Percentiles rank a stretch among this genome's conserved stretches.
Conservation (phyloP, 2,888 invertebrate genomes). For the Patella caerulea region DNA sequence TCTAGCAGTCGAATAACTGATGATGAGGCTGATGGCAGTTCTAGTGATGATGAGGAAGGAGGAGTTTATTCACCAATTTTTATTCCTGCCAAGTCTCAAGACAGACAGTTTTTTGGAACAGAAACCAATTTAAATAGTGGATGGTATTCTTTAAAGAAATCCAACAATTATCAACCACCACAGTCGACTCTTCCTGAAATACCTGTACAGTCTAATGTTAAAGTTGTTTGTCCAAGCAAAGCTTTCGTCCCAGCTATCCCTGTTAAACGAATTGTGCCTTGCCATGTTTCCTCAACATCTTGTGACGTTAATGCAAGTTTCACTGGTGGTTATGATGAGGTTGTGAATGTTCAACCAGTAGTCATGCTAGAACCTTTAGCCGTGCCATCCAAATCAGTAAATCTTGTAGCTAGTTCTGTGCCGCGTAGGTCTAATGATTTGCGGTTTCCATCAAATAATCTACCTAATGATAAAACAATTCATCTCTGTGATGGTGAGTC, state of each 20-base stretch:
- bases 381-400: neutral
- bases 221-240: neutral
- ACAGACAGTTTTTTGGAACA: neutral
- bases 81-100: neutral
- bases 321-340: neutral
- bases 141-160: constrained; percentile 1
- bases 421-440: neutral
- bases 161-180: neutral
- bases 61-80: neutral
- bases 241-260: neutral
- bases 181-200: neutral
- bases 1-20: constrained; percentile 9
- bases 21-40: neutral
- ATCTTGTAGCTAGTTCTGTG: neutral
- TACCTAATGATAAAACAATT: neutral
- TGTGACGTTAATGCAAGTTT: neutral
- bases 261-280: neutral
- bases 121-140: neutral
- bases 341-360: neutral
- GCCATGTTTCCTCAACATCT: neutral
- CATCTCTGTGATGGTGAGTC: neutral
- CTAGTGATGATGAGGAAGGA: neutral
- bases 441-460: neutral
- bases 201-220: neutral
- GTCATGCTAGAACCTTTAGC: neutral